Evolutionary conservation across 1,140 invertebrate genomes (phyloP), one percentile per base, ranked within the genome.

Genomic region (Helicoverpa zea): DNA sequence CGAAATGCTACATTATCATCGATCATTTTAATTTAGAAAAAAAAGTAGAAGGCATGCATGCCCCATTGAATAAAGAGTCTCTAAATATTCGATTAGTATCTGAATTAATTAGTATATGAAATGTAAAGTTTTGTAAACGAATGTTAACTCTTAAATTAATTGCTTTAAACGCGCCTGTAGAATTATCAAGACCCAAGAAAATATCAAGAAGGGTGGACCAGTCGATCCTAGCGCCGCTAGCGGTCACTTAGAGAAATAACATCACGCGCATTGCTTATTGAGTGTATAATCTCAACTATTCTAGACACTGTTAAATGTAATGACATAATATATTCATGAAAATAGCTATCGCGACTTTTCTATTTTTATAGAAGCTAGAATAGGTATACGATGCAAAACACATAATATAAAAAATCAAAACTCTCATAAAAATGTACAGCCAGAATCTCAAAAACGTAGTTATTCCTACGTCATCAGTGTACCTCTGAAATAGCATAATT

Each of bases 41-140:
- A 5, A 43, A 9, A 43, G 9, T 43, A 43, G 16, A 58, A 23
- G 11, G 12, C 35, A 5, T 43, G 12, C 35, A 5, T 43, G 16
- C 18, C 16, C 64, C 64, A 68, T 68, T 68, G 64, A 49, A 49
- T 18, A 23, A 13, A 51, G 64, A 49, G 43, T 68, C 16, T 68
- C n/a, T 68, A 68, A 43, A 49, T 68, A 68, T 68, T 49, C 43
- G 43, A 49, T 5, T 68, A 68, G 64, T 47, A 23, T 23, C 23
- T 23, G 23, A 2, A 23, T 23, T 23, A 23, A 23, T 23, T 23
- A 23, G 23, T 49, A 7, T 47, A 51, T 49, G 18, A 72, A 29
- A 30, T 72, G 16, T 54, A 54, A 72, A 54, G 49, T 72, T 70
- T 54, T 70, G 66, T 70, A 70, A 54, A 30, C 18, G 29, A 52